Conservation (phyloP, 2,113 vertebrate genomes). For the Piprites chloris region DNA sequence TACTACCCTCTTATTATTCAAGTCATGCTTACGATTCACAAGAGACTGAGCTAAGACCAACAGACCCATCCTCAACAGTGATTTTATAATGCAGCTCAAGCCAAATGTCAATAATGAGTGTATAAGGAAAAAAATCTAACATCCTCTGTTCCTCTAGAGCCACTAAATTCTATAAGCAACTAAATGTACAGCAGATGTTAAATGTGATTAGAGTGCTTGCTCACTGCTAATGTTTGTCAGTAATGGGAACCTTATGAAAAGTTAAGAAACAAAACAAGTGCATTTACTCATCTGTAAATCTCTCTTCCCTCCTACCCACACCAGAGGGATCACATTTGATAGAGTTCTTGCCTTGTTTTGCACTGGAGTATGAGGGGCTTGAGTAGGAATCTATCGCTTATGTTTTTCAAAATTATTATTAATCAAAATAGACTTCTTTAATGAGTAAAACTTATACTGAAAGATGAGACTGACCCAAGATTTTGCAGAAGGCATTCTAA, state of each 20-base stretch:
- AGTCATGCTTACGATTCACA: conserved; percentile 26
- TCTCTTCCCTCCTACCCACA: background rate
- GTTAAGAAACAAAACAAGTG: background rate
- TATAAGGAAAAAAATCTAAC: conserved; percentile 5
- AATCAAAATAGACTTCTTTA: background rate
- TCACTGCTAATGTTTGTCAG: background rate
- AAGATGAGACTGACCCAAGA: background rate
- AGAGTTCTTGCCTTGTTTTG: background rate
- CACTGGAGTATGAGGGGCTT: background rate
- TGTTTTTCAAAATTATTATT: background rate
- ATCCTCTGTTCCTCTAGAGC: background rate
- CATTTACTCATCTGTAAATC: background rate
- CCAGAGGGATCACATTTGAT: background rate
- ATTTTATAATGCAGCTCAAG: conserved; percentile 42
- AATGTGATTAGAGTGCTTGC: background rate
- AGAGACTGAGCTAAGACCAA: conserved; percentile 48
- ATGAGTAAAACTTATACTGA: background rate
- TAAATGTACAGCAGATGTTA: conserved; percentile 41
- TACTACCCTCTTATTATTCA: conserved; percentile 41
- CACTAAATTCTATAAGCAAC: background rate
- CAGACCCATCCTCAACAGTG: background rate
- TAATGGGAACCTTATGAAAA: conserved; percentile 22
- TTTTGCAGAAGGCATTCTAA: background rate
- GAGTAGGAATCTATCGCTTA: background rate
- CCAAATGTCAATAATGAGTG: background rate